phyloP scores from a whole-genome alignment of 2,113 vertebrate genomes.

The Hemiscyllium ocellatum region DNA sequence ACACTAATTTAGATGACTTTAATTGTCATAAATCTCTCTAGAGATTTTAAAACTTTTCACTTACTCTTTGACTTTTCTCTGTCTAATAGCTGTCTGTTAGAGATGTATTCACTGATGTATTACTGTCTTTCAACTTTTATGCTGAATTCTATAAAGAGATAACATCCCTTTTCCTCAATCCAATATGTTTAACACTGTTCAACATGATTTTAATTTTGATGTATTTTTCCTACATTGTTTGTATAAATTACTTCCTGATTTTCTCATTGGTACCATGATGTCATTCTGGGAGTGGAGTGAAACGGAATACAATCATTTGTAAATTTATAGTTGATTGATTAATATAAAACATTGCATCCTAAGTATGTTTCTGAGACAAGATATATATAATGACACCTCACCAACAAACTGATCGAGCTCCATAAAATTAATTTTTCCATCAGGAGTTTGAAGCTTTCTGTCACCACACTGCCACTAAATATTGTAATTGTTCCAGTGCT shows the following conservation, averaged over 20 bases:
- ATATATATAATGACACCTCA: background rate
- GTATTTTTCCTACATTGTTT: background rate
- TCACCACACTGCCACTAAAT: background rate
- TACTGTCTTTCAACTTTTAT: background rate
- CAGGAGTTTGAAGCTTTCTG: background rate
- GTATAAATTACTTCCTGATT: background rate
- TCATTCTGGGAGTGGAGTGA: background rate
- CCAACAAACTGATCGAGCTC: background rate
- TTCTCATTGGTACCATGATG: background rate
- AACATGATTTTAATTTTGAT: slow-evolving; percentile 5
- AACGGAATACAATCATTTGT: background rate
- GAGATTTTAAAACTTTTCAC: background rate
- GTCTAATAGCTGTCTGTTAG: background rate
- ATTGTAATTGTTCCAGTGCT: background rate
- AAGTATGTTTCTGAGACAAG: background rate
- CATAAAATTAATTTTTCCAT: background rate
- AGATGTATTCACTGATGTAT: slow-evolving; percentile 15
- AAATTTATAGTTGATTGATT: slow-evolving; percentile 13
- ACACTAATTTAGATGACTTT: background rate
- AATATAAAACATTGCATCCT: background rate
- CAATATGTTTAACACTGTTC: background rate
- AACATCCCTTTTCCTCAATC: background rate
- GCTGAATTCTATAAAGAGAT: background rate
- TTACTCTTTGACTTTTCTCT: background rate
- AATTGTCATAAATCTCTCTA: slow-evolving; percentile 7